phyloP scores from a whole-genome alignment of 2,888 invertebrate genomes.

The Aspidiotus destructor region DNA sequence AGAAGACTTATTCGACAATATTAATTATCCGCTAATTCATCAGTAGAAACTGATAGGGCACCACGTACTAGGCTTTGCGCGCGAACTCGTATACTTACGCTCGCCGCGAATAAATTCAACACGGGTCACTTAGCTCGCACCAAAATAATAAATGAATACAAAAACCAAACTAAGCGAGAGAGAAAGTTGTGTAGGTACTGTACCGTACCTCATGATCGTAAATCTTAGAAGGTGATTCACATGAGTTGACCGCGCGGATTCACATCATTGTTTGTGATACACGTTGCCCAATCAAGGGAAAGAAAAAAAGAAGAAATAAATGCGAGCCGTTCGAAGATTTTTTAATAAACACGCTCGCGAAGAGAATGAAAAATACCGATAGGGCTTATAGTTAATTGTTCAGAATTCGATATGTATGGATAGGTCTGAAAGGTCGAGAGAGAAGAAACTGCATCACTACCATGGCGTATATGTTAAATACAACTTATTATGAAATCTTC shows the following conservation, averaged over 20 bases:
- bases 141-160: background rate
- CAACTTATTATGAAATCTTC: too few relatives aligned
- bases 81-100: background rate
- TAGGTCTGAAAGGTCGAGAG: background rate
- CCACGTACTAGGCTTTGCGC: background rate
- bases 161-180: background rate
- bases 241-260: background rate
- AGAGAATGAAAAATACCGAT: slow-evolving; percentile 1
- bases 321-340: background rate
- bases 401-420: background rate
- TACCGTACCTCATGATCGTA: background rate
- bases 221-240: slow-evolving; percentile 2
- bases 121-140: too few relatives aligned
- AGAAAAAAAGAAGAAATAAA: background rate
- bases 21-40: slow-evolving; percentile 1
- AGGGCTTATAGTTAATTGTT: background rate
- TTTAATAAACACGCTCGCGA: background rate
- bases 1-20: background rate
- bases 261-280: background rate
- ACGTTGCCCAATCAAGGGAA: background rate
- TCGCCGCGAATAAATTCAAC: background rate
- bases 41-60: background rate
- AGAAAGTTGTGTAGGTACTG: background rate
- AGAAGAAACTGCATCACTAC: too few relatives aligned
- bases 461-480: too few relatives aligned